These are phyloP conservation scores for Drosophila ohnishii DNA, from an alignment of 1,140 invertebrate genomes.

Conservation along the genomic window DNA sequence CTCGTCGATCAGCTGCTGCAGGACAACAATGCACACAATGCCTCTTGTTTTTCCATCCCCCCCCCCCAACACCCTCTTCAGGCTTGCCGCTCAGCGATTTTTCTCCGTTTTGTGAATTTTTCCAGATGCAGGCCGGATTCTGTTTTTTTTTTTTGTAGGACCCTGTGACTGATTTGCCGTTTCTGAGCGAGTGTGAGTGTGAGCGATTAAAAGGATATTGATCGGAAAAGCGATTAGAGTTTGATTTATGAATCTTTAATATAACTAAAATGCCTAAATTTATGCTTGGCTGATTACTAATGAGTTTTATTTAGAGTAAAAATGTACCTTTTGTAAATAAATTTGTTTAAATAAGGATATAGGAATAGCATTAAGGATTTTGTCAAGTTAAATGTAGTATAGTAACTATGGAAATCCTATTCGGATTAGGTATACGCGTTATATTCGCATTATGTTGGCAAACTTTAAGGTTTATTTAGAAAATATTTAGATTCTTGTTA, in stretches of 20 bases:
- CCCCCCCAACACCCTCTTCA: constrained; percentile 20
- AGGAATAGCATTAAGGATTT: neutral
- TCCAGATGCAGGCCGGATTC: constrained; percentile 42
- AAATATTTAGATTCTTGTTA: no score
- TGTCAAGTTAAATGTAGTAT: neutral
- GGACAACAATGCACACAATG: constrained; percentile 57
- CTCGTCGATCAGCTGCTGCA: constrained; percentile 68
- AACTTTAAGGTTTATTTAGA: neutral
- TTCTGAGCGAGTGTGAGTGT: constrained; percentile 5
- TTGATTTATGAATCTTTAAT: constrained; percentile 28
- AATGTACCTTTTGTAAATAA: neutral
- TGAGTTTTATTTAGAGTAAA: neutral
- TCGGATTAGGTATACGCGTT: no score
- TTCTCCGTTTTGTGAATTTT: constrained; percentile 43
- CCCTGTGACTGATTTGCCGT: constrained; percentile 32
- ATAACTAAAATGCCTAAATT: neutral
- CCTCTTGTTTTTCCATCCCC: constrained; percentile 38
- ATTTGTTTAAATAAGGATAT: neutral
- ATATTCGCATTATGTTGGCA: neutral
- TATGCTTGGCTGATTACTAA: neutral
- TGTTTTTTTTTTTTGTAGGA: neutral
- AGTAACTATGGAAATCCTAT: neutral
- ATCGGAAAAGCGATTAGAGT: constrained; percentile 27
- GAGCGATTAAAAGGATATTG: constrained; percentile 17
- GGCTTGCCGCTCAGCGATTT: constrained; percentile 24